Evolutionary conservation across 2,888 invertebrate genomes (phyloP).

Genomic region (Eupithecia centaureata): DNA sequence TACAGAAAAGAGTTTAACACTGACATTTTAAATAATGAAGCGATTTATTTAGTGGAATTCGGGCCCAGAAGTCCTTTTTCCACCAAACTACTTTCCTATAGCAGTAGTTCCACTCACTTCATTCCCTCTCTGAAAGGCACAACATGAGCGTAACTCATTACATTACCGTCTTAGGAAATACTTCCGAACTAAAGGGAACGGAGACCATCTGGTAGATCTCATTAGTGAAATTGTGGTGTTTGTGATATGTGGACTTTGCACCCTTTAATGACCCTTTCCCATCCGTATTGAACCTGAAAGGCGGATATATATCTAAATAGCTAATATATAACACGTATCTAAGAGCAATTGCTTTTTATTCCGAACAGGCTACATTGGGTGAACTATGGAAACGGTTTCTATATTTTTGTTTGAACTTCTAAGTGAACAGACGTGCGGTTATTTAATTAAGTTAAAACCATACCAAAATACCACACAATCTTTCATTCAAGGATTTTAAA

Average conservation of each 20-base stretch:
- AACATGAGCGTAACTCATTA: not conserved
- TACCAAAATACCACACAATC: too few relatives aligned
- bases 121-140: too few relatives aligned
- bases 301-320: not conserved
- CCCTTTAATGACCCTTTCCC: not conserved
- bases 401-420: too few relatives aligned
- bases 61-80: too few relatives aligned
- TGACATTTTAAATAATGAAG: not conserved
- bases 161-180: not conserved
- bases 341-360: too few relatives aligned
- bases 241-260: conserved; percentile 32
- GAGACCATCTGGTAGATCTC: conserved; percentile 18
- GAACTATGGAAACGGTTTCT: too few relatives aligned
- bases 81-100: not conserved
- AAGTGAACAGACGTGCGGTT: too few relatives aligned
- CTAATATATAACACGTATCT: conserved; percentile 23
- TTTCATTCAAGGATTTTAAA: too few relatives aligned
- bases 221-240: conserved; percentile 56
- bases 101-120: not conserved
- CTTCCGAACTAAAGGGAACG: not conserved
- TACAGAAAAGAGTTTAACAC: too few relatives aligned
- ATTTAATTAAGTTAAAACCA: too few relatives aligned
- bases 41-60: too few relatives aligned
- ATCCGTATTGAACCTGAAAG: not conserved
- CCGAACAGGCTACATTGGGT: too few relatives aligned